Percentiles rank a stretch among this genome's conserved stretches.
These are phyloP conservation scores for Lineus longissimus DNA, from an alignment of 1,140 invertebrate species.

Conservation along the genomic window DNA sequence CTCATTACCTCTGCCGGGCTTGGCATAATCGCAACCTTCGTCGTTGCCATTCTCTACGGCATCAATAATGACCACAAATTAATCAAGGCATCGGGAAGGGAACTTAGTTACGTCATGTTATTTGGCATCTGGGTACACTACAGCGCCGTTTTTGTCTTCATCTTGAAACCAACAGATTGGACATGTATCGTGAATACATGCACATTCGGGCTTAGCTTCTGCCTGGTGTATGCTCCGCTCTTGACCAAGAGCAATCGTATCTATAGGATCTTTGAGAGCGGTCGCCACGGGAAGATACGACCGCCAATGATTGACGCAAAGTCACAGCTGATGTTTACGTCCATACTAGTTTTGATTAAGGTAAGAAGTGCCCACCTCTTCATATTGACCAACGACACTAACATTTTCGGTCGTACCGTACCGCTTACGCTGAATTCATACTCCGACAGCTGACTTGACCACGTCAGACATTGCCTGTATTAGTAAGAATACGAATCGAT, in stretches of 20 bases:
- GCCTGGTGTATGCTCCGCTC: constrained; percentile 84
- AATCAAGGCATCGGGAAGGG: constrained; percentile 22
- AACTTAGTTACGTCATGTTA: constrained; percentile 27
- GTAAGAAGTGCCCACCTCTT: constrained; percentile 16
- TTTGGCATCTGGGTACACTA: constrained; percentile 19
- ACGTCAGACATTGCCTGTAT: too few species aligned
- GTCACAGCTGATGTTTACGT: constrained; percentile 30
- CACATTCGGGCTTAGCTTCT: constrained; percentile 83
- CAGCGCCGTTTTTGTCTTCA: constrained; percentile 16
- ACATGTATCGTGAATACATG: constrained; percentile 55
- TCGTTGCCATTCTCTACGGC: constrained; percentile 18
- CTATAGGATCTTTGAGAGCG: constrained; percentile 83
- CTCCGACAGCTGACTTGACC: too few species aligned
- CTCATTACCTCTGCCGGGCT: constrained; percentile 55
- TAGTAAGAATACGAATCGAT: too few species aligned
- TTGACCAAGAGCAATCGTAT: constrained; percentile 88
- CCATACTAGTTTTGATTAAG: constrained; percentile 26
- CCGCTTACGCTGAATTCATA: too few species aligned
- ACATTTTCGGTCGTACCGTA: too few species aligned
- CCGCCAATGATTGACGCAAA: constrained; percentile 24
- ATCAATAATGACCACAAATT: constrained; percentile 17
- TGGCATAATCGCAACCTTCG: constrained; percentile 40
- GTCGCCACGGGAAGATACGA: constrained; percentile 40
- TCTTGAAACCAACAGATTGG: constrained; percentile 53
- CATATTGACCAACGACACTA: too few species aligned